These are phyloP conservation scores for Nansenia antarctica DNA, from an alignment of 2,113 vertebrate genomes.

Conservation along the genomic window DNA sequence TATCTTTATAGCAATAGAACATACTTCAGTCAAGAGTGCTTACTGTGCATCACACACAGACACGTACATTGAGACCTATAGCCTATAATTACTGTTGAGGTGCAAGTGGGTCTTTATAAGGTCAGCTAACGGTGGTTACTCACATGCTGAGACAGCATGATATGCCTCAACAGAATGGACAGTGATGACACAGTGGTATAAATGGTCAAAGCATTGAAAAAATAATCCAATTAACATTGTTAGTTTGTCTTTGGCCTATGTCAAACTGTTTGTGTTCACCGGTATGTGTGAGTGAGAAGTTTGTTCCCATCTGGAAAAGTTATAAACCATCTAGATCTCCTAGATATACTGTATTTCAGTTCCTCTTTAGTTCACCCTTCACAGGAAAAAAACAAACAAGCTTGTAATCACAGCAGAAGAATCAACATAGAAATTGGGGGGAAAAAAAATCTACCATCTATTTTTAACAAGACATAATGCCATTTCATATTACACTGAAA, in stretches of 20 bases:
- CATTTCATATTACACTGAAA: conserved; percentile 62
- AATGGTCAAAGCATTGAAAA: not conserved
- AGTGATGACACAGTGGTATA: not conserved
- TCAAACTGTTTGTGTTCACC: not conserved
- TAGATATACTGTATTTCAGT: conserved; percentile 20
- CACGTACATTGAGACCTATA: conserved; percentile 41
- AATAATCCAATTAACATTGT: not conserved
- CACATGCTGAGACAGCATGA: conserved; percentile 70
- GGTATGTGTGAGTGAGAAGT: not conserved
- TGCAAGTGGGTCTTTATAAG: conserved; percentile 40
- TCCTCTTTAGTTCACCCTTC: conserved; percentile 41
- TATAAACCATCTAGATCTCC: conserved; percentile 29
- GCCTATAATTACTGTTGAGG: conserved; percentile 62
- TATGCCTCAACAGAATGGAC: not conserved
- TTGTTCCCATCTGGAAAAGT: not conserved
- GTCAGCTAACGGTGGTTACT: conserved; percentile 36
- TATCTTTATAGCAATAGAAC: conserved; percentile 13
- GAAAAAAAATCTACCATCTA: conserved; percentile 28
- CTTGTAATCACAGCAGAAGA: conserved; percentile 40
- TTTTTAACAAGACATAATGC: conserved; percentile 69
- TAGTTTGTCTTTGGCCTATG: not conserved
- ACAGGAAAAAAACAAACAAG: conserved; percentile 24
- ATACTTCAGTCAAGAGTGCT: conserved; percentile 40
- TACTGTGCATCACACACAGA: conserved; percentile 52
- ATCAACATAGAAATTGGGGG: conserved; percentile 20